phyloP scores from a whole-genome alignment of 2,888 invertebrate genomes.

The Muscina levida region DNA sequence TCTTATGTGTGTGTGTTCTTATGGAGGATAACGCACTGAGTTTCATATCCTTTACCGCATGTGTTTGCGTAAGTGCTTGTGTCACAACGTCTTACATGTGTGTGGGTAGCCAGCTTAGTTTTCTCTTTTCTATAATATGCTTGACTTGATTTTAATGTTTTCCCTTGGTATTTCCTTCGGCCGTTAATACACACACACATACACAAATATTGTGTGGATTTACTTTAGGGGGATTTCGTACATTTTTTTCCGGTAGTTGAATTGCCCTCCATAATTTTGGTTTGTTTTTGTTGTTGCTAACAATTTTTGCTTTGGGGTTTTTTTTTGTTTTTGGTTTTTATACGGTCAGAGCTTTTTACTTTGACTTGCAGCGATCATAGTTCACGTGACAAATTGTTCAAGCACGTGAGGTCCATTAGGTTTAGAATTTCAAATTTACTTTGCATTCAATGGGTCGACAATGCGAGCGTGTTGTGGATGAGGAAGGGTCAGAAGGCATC shows the following conservation, averaged over 20 bases:
- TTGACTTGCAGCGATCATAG: constrained; percentile 16
- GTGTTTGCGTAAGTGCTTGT: background rate
- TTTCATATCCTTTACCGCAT: background rate
- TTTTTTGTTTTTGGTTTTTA: background rate
- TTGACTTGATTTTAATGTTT: constrained; percentile 44
- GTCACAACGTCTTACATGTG: background rate
- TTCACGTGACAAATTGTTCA: constrained; percentile 50
- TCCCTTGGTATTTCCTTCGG: constrained; percentile 16
- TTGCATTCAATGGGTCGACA: too few relatives aligned
- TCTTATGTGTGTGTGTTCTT: too few relatives aligned
- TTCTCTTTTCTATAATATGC: constrained; percentile 15
- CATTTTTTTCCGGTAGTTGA: background rate
- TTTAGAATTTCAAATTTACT: constrained; percentile 3
- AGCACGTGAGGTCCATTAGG: constrained; percentile 44
- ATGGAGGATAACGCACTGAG: background rate
- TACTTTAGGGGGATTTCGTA: constrained; percentile 7
- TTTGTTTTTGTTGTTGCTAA: background rate
- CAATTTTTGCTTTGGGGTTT: background rate
- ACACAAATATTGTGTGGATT: background rate
- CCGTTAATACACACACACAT: background rate
- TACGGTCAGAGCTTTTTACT: background rate
- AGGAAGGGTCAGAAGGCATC: background rate
- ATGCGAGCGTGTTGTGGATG: background rate
- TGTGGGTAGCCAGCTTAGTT: background rate
- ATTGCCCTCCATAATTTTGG: background rate